Evolutionary conservation across 2,797 vertebrate genomes (phyloP).

Genomic region (Hirundo rustica): DNA sequence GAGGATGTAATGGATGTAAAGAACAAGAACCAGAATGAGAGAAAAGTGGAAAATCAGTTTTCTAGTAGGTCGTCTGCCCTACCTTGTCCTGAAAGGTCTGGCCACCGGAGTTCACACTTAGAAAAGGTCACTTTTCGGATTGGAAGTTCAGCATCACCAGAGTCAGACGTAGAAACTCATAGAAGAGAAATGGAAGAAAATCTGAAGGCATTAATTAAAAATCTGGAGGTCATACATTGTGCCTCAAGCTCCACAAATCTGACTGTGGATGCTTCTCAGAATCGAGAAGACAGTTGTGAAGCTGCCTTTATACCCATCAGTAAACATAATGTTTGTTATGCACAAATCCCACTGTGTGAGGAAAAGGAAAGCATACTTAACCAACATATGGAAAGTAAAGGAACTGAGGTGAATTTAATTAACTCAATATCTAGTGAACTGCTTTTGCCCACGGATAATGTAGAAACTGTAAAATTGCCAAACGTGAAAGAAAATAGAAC

Average conservation of each 20-base stretch:
- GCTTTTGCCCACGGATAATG: neutral
- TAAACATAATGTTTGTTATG: neutral
- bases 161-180: conserved; percentile 77
- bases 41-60: conserved; percentile 23
- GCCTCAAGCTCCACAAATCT: neutral
- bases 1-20: neutral
- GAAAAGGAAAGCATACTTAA: neutral
- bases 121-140: conserved; percentile 84
- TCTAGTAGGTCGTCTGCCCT: conserved; percentile 43
- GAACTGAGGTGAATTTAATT: neutral
- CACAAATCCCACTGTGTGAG: neutral
- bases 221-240: neutral
- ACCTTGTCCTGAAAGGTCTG: conserved; percentile 66
- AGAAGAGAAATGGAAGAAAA: conserved; percentile 67
- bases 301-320: neutral
- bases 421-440: neutral
- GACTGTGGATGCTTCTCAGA: neutral
- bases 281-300: neutral
- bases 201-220: conserved; percentile 32
- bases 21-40: neutral
- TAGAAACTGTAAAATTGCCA: neutral
- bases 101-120: conserved; percentile 40
- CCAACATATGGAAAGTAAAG: conserved; percentile 3
- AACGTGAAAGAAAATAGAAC: neutral
- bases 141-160: conserved; percentile 80